Evolutionary conservation across 2,797 vertebrate genomes (phyloP).

Genomic region (Crenuchus spilurus): DNA sequence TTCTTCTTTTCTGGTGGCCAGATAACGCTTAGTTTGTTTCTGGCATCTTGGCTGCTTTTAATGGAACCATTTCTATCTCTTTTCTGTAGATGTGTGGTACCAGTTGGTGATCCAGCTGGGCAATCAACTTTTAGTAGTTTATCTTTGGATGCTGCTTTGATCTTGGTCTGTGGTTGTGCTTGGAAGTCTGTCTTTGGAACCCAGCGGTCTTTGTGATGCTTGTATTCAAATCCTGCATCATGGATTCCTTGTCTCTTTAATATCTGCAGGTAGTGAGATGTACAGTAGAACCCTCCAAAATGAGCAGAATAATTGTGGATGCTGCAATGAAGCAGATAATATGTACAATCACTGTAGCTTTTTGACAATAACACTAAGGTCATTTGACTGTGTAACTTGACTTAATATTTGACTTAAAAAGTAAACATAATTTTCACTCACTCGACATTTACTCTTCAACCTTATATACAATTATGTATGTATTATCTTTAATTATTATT

Average conservation of each 20-base stretch:
- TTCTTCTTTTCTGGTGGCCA: conserved; percentile 76
- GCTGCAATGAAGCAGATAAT: conserved; percentile 76
- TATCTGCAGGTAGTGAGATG: conserved; percentile 81
- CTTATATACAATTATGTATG: too few relatives aligned
- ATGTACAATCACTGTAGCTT: not conserved
- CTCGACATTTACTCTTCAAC: too few relatives aligned
- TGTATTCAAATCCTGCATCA: conserved; percentile 79
- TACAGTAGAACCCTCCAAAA: conserved; percentile 83
- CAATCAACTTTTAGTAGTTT: conserved; percentile 15
- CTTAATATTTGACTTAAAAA: too few relatives aligned
- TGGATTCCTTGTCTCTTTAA: conserved; percentile 78
- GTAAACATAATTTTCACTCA: too few relatives aligned
- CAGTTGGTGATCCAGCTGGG: conserved; percentile 33
- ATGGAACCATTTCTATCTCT: conserved; percentile 25
- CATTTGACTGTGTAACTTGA: too few relatives aligned
- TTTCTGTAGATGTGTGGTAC: conserved; percentile 31
- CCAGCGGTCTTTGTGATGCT: conserved; percentile 79
- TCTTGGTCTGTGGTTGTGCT: conserved; percentile 7
- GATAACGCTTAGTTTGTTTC: conserved; percentile 66
- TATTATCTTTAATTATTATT: too few relatives aligned
- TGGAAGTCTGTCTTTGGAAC: conserved; percentile 67
- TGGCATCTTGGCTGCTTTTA: conserved; percentile 50
- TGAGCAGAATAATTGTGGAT: conserved; percentile 81
- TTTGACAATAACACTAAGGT: too few relatives aligned
- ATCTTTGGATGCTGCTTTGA: conserved; percentile 48